Conservation (phyloP, 2,888 invertebrate species). For the Mythimna loreyi region DNA sequence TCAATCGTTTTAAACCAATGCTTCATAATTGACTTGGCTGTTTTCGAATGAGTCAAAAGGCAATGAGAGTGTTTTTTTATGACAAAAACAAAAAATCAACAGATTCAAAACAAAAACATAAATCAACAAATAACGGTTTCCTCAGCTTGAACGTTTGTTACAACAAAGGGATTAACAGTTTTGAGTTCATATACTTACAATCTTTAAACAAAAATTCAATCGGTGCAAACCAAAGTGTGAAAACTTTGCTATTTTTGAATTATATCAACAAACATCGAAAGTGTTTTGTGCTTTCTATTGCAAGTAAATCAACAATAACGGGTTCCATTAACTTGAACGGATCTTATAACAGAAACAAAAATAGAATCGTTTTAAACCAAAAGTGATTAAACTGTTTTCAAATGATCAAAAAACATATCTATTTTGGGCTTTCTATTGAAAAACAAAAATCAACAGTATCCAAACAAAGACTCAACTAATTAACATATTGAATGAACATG, state of each 20-base stretch:
- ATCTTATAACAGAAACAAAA: conserved; percentile 9
- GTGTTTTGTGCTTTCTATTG: conserved; percentile 1
- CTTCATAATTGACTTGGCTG: neutral
- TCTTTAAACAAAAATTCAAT: neutral
- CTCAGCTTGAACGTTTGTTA: too few species aligned
- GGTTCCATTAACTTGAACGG: neutral
- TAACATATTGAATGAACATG: conserved; percentile 26
- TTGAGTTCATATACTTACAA: too few species aligned
- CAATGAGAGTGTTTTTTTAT: conserved; percentile 10
- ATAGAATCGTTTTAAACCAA: conserved; percentile 2
- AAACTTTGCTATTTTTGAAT: neutral
- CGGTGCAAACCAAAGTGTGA: neutral
- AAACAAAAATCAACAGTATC: conserved; percentile 52
- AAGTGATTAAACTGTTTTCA: neutral
- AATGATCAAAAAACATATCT: neutral
- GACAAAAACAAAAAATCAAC: conserved; percentile 47
- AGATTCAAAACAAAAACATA: conserved; percentile 29
- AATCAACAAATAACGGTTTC: conserved; percentile 9
- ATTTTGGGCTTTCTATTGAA: conserved; percentile 4
- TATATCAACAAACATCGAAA: neutral
- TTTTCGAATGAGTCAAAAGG: neutral
- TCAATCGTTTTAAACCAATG: neutral
- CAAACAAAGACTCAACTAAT: conserved; percentile 47
- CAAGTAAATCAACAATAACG: conserved; percentile 40
- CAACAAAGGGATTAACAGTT: too few species aligned